phyloP scores from a whole-genome alignment of 2,888 invertebrate species.

The Orgyia antiqua region DNA sequence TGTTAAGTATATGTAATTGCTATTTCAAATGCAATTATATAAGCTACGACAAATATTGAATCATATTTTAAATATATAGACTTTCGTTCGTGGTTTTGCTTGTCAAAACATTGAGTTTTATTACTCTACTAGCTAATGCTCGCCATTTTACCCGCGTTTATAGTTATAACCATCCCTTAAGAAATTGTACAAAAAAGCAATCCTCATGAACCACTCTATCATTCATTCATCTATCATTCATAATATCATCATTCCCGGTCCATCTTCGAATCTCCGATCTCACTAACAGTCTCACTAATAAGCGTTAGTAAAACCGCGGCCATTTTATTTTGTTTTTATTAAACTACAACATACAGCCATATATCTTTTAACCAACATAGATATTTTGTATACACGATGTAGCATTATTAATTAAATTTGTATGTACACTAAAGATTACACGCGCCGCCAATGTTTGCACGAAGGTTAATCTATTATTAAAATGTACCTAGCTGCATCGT shows the following conservation, averaged over 20 bases:
- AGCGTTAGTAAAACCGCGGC: not conserved
- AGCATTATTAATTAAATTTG: constrained; percentile 60
- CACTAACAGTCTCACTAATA: not conserved
- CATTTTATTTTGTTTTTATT: too few species aligned
- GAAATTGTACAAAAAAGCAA: not conserved
- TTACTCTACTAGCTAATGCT: too few species aligned
- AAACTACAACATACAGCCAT: not conserved
- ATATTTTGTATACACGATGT: constrained; percentile 34
- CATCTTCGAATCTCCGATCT: not conserved
- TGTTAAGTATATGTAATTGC: constrained; percentile 24
- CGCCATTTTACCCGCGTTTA: too few species aligned
- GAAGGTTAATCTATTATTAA: constrained; percentile 61
- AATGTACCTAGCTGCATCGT: constrained; percentile 47
- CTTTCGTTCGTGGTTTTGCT: too few species aligned
- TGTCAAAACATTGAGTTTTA: not conserved
- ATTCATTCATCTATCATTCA: not conserved
- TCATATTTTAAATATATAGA: not conserved
- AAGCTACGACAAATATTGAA: constrained; percentile 8
- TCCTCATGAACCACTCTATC: not conserved
- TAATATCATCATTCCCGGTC: not conserved
- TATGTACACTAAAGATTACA: constrained; percentile 63
- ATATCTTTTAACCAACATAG: not conserved
- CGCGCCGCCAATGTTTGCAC: constrained; percentile 40
- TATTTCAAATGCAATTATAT: constrained; percentile 23
- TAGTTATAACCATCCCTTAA: not conserved